Conservation (phyloP, 2,113 vertebrate genomes). For the Petaurus breviceps region DNA sequence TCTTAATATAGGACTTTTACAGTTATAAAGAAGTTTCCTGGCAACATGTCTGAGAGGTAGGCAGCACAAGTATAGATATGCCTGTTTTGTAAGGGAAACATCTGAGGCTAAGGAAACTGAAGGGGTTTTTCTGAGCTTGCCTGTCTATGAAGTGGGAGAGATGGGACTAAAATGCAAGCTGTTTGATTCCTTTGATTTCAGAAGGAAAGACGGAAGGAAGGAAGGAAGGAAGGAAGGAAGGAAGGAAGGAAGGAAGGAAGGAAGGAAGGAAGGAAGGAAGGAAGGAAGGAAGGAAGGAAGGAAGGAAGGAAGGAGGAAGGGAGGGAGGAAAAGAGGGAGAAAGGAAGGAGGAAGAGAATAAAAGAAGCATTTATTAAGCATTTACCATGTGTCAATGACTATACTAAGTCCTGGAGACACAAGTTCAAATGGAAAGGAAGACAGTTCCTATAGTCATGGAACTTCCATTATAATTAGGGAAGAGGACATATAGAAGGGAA, state of each 20-base stretch:
- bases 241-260: too few species aligned
- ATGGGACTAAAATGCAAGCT: neutral
- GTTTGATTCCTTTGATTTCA: neutral
- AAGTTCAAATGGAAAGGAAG: neutral
- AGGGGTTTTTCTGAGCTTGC: neutral
- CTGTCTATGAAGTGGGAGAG: neutral
- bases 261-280: too few species aligned
- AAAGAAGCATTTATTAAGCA: neutral
- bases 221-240: too few species aligned
- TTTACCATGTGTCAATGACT: neutral
- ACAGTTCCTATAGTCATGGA: neutral
- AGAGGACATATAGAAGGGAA: neutral
- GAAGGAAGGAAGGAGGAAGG: too few species aligned
- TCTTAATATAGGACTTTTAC: neutral
- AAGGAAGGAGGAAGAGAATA: too few species aligned
- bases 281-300: too few species aligned
- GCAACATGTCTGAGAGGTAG: neutral
- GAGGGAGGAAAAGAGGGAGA: too few species aligned
- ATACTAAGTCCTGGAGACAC: neutral
- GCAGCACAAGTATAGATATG: neutral
- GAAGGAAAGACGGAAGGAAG: too few species aligned
- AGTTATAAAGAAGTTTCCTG: neutral
- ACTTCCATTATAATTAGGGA: neutral
- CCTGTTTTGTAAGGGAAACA: neutral
- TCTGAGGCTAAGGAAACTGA: neutral